Base-by-base conservation (phyloP, 2,113 vertebrate genomes). In the Potamarius usumacintae region DNA sequence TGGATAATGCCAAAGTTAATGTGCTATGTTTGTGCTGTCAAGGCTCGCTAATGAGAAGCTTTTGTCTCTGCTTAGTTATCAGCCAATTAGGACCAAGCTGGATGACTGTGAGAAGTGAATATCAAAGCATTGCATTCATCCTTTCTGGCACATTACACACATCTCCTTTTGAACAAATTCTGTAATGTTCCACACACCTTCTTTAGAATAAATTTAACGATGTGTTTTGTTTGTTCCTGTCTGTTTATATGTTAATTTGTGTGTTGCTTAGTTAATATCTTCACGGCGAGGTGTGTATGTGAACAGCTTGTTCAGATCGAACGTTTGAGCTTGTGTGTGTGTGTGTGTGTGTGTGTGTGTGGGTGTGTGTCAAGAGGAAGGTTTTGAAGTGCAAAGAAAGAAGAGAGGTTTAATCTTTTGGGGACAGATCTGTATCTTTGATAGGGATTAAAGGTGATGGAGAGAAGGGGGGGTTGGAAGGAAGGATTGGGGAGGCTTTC, bases 41-140 rank as follows among this genome's bases (percentile, higher is more conserved):
- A 71, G 34, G 78, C 85, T 87, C 62, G 53, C 81, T 90, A 87
- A 85, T 90, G 85, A 90, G 87, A 82, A 80, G 11, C 69, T 89
- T 89, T 90, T 89, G 87, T 84, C 89, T 90, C 77, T 27, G 82
- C 85, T 91, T 85, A 50, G 89, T 87, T 87, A 67, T 87, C 76
- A 82, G 85, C 90, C 87, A 90, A 87, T 90, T 90, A 87, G 65
- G 25, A 30, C 22, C 67, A 69, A 85, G 89, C 79, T 67, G 86
- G 55, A 86, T 72, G 83, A 87, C 77, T 83, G 60, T 78, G 58
- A 30, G 60, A 78, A 72, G 72, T 55, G 67, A 87, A 86, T 90
- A 78, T 90, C 82, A 87, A 87, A 87, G 85, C 69, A n/a, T 81
- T 22, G 34, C 55, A 77, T 86, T 78, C 65, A 83, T 58, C 65